A percentile compares a stretch with the other conserved stretches of the same genome.
phyloP scores from a whole-genome alignment of 2,888 invertebrate species.

The Oxycera nigricornis region DNA sequence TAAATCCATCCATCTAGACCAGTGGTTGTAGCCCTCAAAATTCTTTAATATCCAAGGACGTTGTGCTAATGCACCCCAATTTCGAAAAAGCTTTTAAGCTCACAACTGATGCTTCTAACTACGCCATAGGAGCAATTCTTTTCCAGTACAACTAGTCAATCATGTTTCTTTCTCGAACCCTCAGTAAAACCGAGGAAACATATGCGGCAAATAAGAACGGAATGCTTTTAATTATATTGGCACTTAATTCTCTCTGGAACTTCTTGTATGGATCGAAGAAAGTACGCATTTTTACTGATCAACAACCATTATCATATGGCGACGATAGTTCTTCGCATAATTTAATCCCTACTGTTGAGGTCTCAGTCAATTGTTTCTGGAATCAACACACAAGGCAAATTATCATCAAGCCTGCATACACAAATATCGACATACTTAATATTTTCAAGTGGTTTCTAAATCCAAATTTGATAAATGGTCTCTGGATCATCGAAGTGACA shows the following conservation, averaged over 20 bases:
- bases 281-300: neutral
- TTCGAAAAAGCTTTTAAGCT: no score
- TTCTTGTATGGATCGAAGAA: neutral
- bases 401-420: neutral
- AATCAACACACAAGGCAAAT: constrained; percentile 6
- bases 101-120: no score
- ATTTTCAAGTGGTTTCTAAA: constrained; percentile 22
- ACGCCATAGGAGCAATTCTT: neutral
- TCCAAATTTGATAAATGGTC: constrained; percentile 4
- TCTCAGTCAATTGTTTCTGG: neutral
- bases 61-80: no score
- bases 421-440: neutral
- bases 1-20: constrained; percentile 33
- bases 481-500: neutral
- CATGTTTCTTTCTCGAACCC: neutral
- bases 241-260: neutral
- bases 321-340: constrained; percentile 4
- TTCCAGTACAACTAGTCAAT: neutral
- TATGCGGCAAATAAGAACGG: neutral
- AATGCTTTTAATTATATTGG: neutral
- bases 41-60: no score
- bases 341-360: neutral
- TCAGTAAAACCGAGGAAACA: neutral
- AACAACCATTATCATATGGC: neutral
- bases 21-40: constrained; percentile 40